Conservation (phyloP, 2,113 vertebrate species). For the Carassius carassius region DNA sequence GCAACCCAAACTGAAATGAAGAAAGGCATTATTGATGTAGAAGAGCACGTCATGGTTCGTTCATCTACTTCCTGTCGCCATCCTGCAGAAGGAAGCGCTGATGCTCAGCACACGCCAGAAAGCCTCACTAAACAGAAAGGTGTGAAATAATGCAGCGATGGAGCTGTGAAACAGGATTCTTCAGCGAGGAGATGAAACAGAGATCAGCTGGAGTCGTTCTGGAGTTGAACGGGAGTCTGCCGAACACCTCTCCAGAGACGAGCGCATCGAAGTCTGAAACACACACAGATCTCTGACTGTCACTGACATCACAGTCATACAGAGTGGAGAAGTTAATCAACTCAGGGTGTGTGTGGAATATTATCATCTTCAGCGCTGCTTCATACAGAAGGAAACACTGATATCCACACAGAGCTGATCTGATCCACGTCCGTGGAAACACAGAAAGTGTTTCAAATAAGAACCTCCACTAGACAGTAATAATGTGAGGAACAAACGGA, state of each 20-base stretch:
- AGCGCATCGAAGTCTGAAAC: constrained; percentile 91
- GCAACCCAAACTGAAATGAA: neutral
- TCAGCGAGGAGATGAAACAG: too few relatives aligned
- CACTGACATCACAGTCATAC: too few relatives aligned
- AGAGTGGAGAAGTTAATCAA: constrained; percentile 56
- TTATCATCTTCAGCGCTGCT: constrained; percentile 50
- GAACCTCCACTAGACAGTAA: neutral
- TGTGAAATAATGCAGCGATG: constrained; percentile 47
- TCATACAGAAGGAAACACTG: constrained; percentile 56
- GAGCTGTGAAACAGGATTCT: too few relatives aligned
- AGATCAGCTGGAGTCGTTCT: too few relatives aligned
- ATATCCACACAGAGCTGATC: constrained; percentile 31
- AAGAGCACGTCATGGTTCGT: neutral
- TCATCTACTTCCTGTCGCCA: neutral
- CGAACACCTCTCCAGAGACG: constrained; percentile 93
- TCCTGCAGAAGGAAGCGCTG: constrained; percentile 40
- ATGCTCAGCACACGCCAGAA: neutral
- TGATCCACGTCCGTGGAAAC: constrained; percentile 47
- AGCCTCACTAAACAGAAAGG: constrained; percentile 41
- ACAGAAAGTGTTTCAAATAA: constrained; percentile 16
- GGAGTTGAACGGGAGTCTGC: too few relatives aligned
- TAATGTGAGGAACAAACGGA: too few relatives aligned
- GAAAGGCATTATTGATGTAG: neutral
- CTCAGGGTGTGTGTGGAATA: constrained; percentile 50
- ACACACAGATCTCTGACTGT: too few relatives aligned